A percentile compares a stretch with the other conserved stretches of the same genome.
Conservation (phyloP, 2,888 invertebrate species). For the Rhaphigaster nebulosa region DNA sequence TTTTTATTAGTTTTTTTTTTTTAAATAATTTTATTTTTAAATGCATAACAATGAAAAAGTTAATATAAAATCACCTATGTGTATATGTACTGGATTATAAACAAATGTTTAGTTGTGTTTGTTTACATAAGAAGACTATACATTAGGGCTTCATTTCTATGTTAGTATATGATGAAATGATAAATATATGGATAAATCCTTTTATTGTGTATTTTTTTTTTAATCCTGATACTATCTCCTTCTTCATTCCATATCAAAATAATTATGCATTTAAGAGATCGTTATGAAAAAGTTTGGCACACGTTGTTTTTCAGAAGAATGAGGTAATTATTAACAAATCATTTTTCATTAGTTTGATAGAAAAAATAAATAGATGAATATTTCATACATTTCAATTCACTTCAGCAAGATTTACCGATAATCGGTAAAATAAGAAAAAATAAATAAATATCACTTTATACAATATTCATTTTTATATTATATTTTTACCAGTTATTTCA, state of each 20-base stretch:
- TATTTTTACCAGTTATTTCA: too few relatives aligned
- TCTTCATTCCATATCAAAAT: neutral
- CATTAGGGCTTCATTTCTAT: constrained; percentile 65
- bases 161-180: constrained; percentile 62
- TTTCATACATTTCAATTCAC: too few relatives aligned
- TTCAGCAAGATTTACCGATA: neutral
- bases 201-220: constrained; percentile 23
- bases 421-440: neutral
- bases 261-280: neutral
- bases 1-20: constrained; percentile 1
- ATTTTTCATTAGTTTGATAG: neutral
- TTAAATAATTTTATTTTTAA: constrained; percentile 46
- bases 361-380: too few relatives aligned
- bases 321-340: neutral
- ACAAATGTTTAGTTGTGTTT: constrained; percentile 63
- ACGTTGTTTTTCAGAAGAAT: neutral
- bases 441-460: too few relatives aligned
- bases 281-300: neutral
- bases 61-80: constrained; percentile 50
- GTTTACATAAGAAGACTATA: constrained; percentile 63
- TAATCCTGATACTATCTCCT: neutral
- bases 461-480: too few relatives aligned
- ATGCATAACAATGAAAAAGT: constrained; percentile 52
- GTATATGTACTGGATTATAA: constrained; percentile 63
- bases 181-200: constrained; percentile 58